Base-by-base conservation (phyloP, 2,113 vertebrate genomes). In the Eublepharis macularius region DNA sequence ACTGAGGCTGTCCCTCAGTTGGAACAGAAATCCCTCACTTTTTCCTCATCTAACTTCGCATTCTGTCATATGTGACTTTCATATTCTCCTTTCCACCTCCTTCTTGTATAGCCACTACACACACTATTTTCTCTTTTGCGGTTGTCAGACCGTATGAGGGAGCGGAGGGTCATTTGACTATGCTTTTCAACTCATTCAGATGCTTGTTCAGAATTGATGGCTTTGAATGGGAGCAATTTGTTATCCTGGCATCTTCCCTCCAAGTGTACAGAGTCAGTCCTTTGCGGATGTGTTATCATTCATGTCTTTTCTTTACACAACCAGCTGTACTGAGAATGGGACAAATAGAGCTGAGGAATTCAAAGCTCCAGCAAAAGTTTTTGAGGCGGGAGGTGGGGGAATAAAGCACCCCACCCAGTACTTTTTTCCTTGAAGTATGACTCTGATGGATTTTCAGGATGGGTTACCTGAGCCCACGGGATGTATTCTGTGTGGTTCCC, bases 101-200 rank as follows among this genome's bases (percentile, higher is more conserved):
- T 76, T 84, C 72, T 84, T 88, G n/a, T n/a, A 72, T n/a, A 49
- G 49, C 57, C 65, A 70, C 87, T 75, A 66, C 0, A 2, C 84
- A 85, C 70, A 86, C 41, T 1, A 1, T n/a, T 91, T 92, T 87
- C 88, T 91, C 90, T 94, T 91, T 88, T 88, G 36, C 84, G 93
- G 87, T 47, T 91, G 87, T 90, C 90, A 76, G 83, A 93, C 84
- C 80, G 87, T 26, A 73, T 89, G 89, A 66, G 41, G 51, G 39
- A 85, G 68, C 47, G 76, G 84, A 85, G 84, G 80, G 83, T 92
- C 89, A 87, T 91, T 90, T 87, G 89, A 95, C 76, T 90, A 86
- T 92, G 92, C 91, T 91, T 95, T 91, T 86, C 91, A 95, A 90
- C 69, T 90, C 94, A 95, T 94, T 86, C 92, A 95, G 95, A 94